These are phyloP conservation scores for Centropus unirufus DNA, from an alignment of 2,113 vertebrate species.

Conservation along the genomic window DNA sequence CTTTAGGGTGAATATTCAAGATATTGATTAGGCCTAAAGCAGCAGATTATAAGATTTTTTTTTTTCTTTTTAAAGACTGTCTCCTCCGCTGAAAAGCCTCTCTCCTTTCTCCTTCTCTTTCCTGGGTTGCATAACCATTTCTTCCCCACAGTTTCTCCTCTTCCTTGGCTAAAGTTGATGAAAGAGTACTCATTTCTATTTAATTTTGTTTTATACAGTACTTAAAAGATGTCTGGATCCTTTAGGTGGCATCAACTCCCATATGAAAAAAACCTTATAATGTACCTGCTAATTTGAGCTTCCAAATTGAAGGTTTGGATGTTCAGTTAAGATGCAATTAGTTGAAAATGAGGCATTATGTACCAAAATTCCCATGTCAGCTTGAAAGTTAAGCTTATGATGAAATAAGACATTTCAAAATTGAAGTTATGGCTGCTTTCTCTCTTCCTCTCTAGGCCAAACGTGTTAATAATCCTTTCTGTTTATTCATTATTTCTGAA, in stretches of 20 bases:
- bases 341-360: constrained; percentile 27
- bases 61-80: neutral
- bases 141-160: neutral
- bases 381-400: constrained; percentile 32
- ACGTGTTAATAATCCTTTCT: constrained; percentile 4
- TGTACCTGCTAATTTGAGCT: constrained; percentile 1
- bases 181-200: neutral
- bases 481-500: constrained; percentile 6
- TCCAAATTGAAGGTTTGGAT: constrained; percentile 16
- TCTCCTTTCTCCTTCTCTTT: neutral
- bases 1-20: neutral
- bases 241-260: neutral
- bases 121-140: neutral
- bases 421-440: neutral
- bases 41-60: neutral
- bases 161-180: neutral
- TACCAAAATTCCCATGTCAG: constrained; percentile 6
- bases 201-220: neutral
- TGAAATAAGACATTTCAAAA: constrained; percentile 15
- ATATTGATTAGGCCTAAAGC: neutral
- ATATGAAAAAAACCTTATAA: neutral
- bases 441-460: neutral
- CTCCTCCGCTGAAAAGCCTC: neutral
- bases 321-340: constrained; percentile 17
- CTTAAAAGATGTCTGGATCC: neutral